phyloP scores from a whole-genome alignment of 2,888 invertebrate genomes.

The Pocota personata region DNA sequence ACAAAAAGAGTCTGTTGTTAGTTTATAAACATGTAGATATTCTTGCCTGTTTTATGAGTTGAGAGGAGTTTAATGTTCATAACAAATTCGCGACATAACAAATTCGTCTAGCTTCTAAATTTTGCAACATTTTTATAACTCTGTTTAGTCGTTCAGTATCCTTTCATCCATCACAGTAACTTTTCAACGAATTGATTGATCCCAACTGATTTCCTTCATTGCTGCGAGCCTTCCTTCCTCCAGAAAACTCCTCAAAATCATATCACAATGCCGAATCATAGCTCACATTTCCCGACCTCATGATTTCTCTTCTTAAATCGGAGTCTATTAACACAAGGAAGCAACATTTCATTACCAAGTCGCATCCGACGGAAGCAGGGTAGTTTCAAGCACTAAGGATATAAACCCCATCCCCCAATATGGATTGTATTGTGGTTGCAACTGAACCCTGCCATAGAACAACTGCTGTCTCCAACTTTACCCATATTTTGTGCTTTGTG shows the following conservation, averaged over 20 bases:
- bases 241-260: conserved; percentile 32
- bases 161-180: too few relatives aligned
- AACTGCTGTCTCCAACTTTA: conserved; percentile 63
- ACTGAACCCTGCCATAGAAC: conserved; percentile 18
- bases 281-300: conserved; percentile 64
- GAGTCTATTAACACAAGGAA: conserved; percentile 71
- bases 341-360: conserved; percentile 73
- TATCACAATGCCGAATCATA: conserved; percentile 40
- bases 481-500: conserved; percentile 61
- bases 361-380: conserved; percentile 68
- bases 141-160: too few relatives aligned
- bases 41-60: too few relatives aligned
- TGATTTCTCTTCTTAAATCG: conserved; percentile 39
- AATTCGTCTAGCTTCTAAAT: too few relatives aligned
- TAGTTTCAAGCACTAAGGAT: conserved; percentile 63
- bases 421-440: conserved; percentile 62
- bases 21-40: not conserved
- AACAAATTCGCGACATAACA: too few relatives aligned
- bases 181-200: conserved; percentile 29
- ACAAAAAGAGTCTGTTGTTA: not conserved
- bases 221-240: not conserved
- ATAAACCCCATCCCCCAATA: conserved; percentile 54
- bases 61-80: too few relatives aligned
- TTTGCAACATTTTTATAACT: too few relatives aligned
- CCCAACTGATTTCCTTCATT: conserved; percentile 29